A percentile compares a stretch with the other conserved stretches of the same genome.
Conservation (phyloP, 2,888 invertebrate genomes). For the Anthophora plumipes region DNA sequence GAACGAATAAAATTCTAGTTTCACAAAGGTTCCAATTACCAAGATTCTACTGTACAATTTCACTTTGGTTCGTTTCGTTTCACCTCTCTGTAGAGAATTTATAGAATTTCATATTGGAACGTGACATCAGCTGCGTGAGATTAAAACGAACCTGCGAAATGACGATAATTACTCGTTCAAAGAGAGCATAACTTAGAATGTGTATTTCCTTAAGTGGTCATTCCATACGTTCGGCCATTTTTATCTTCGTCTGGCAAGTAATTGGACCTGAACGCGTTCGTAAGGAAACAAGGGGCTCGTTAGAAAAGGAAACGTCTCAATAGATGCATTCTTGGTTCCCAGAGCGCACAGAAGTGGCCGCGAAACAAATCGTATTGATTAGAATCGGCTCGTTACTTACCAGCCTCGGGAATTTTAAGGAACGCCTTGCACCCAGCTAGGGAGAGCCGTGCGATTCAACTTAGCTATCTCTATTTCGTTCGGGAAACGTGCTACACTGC, state of each 20-base stretch:
- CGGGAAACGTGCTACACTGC: slow-evolving; percentile 8
- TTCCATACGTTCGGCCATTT: neutral
- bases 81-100: neutral
- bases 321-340: slow-evolving; percentile 46
- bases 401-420: slow-evolving; percentile 62
- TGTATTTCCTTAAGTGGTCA: neutral
- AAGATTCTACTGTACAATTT: too few relatives aligned
- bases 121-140: neutral
- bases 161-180: neutral
- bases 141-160: neutral
- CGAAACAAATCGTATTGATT: slow-evolving; percentile 73
- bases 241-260: slow-evolving; percentile 6
- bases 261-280: slow-evolving; percentile 41
- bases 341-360: slow-evolving; percentile 56
- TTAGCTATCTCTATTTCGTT: slow-evolving; percentile 57
- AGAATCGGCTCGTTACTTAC: slow-evolving; percentile 72
- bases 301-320: slow-evolving; percentile 65
- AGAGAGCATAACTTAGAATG: neutral
- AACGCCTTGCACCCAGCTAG: slow-evolving; percentile 49
- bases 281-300: slow-evolving; percentile 51
- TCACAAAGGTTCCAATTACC: too few relatives aligned
- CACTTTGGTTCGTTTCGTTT: too few relatives aligned
- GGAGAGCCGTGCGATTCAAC: slow-evolving; percentile 57
- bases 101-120: neutral
- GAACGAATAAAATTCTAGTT: too few relatives aligned